phyloP scores from a whole-genome alignment of 2,113 vertebrate genomes.

The Panurus biarmicus region DNA sequence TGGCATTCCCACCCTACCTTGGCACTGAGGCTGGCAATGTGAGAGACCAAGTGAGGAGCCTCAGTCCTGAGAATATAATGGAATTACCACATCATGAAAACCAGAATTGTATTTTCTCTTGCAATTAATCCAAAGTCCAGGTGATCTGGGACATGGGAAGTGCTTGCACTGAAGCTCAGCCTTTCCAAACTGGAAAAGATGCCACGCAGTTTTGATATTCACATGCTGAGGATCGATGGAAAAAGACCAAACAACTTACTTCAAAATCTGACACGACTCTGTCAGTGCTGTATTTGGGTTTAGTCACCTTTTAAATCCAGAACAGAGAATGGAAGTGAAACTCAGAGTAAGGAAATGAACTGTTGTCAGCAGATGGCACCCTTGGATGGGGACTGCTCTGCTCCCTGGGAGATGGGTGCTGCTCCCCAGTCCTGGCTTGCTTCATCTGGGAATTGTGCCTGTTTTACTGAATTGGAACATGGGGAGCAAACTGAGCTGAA shows the following conservation, averaged over 20 bases:
- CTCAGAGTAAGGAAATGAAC: fast-evolving
- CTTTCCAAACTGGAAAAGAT: neutral
- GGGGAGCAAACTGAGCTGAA: neutral
- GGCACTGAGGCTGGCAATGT: neutral
- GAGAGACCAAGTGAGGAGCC: neutral
- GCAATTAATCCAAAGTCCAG: neutral
- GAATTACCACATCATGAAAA: neutral
- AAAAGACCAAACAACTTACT: neutral
- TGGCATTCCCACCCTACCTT: neutral
- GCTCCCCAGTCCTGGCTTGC: fast-evolving
- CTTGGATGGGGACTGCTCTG: neutral
- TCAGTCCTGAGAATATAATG: neutral
- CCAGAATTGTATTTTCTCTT: neutral
- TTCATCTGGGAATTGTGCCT: neutral
- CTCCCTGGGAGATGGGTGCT: neutral
- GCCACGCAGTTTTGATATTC: neutral
- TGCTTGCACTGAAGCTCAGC: neutral
- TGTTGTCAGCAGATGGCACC: neutral
- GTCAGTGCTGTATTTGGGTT: neutral
- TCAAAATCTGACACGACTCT: neutral
- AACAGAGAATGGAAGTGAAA: neutral
- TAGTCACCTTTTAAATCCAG: no score
- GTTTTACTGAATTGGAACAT: neutral
- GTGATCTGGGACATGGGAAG: neutral
- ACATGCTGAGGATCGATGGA: neutral